phyloP scores from a whole-genome alignment of 2,797 vertebrate species.

The Enteromius radiatus region DNA sequence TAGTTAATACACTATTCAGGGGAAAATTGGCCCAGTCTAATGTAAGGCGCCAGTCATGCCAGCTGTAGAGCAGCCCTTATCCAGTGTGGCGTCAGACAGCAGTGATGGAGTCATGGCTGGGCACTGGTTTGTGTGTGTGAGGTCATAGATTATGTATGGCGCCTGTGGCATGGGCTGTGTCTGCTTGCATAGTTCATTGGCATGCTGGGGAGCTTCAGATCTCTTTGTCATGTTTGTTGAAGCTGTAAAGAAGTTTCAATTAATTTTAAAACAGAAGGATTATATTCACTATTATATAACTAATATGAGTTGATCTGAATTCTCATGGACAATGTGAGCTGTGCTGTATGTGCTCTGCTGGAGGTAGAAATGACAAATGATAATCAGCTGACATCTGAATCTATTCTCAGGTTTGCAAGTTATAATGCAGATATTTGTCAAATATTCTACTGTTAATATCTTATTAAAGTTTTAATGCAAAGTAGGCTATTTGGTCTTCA shows the following conservation, averaged over 20 bases:
- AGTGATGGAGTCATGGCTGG: slow-evolving; percentile 26
- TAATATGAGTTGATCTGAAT: not conserved
- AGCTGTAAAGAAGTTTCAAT: not conserved
- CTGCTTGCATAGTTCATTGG: slow-evolving; percentile 58
- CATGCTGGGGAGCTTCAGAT: slow-evolving; percentile 54
- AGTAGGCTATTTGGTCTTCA: slow-evolving; percentile 2
- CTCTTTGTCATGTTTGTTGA: slow-evolving; percentile 41
- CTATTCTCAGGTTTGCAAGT: not conserved
- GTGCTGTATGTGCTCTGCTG: not conserved
- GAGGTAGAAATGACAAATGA: not conserved
- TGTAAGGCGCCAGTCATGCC: not conserved
- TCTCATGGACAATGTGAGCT: not conserved
- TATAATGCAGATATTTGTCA: not conserved
- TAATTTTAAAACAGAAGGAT: not conserved
- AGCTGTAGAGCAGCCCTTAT: not conserved
- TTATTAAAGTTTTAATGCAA: slow-evolving; percentile 7
- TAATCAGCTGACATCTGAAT: not conserved
- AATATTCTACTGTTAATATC: not conserved
- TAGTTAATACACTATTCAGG: not conserved
- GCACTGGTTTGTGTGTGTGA: slow-evolving; percentile 59
- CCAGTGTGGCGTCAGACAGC: slow-evolving; percentile 20
- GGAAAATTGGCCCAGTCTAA: not conserved
- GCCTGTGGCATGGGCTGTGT: slow-evolving; percentile 57
- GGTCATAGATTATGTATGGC: slow-evolving; percentile 69
- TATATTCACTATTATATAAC: not conserved